Conservation (phyloP, 2,797 vertebrate species). For the Gouania willdenowi region DNA sequence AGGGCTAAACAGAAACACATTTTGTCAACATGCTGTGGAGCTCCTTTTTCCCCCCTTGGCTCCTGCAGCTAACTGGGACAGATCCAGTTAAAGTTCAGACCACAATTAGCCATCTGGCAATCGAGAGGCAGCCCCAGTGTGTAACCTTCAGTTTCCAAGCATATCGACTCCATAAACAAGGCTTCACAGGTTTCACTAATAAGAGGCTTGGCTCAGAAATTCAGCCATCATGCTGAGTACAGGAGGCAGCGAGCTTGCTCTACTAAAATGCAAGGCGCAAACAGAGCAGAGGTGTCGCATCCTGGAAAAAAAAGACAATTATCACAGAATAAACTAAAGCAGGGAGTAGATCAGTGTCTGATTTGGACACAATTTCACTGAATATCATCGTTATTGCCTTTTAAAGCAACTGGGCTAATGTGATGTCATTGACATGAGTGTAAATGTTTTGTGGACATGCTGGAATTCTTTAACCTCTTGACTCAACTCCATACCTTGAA, state of each 20-base stretch:
- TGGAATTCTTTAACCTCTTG: no score
- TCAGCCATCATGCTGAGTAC: slow-evolving; percentile 24
- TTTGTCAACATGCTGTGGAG: slow-evolving; percentile 5
- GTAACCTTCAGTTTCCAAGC: slow-evolving; percentile 38
- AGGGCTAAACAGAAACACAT: slow-evolving; percentile 4
- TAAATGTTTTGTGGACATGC: no score
- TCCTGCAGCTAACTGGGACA: slow-evolving; percentile 25
- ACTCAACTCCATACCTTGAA: slow-evolving; percentile 65
- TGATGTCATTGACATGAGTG: no score
- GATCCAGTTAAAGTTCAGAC: slow-evolving; percentile 31
- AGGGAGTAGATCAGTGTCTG: no score
- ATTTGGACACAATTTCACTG: no score
- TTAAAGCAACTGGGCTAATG: no score
- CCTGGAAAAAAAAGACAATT: no score
- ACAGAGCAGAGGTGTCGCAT: not conserved
- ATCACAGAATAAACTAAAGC: no score
- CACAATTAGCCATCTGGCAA: slow-evolving; percentile 47
- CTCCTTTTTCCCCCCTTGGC: slow-evolving; percentile 40
- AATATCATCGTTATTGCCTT: no score
- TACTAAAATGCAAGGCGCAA: slow-evolving; percentile 2
- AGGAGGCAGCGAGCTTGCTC: slow-evolving; percentile 6
- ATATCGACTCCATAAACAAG: slow-evolving; percentile 47
- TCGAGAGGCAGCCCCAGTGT: slow-evolving; percentile 26
- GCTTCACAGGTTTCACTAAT: slow-evolving; percentile 41
- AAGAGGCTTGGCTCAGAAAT: slow-evolving; percentile 42